These are phyloP conservation scores for Tragulus kanchil DNA, from an alignment of 2,113 vertebrate species.

Conservation along the genomic window DNA sequence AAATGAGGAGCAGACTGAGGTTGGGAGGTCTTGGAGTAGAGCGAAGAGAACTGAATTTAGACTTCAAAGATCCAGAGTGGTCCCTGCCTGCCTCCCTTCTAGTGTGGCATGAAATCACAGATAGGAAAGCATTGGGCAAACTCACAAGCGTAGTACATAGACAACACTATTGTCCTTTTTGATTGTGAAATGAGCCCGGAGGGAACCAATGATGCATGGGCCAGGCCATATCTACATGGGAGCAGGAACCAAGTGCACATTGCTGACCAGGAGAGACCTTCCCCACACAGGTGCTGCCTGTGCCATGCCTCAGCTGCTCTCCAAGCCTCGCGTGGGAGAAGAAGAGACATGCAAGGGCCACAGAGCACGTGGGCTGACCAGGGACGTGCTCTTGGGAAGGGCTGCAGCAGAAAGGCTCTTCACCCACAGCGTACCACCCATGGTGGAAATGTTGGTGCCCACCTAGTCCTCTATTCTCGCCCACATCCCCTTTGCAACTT, in stretches of 20 bases:
- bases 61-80: not conserved
- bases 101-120: not conserved
- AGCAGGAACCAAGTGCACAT: no score
- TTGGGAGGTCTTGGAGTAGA: not conserved
- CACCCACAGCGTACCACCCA: not conserved
- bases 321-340: not conserved
- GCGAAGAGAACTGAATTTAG: not conserved
- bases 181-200: not conserved
- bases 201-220: not conserved
- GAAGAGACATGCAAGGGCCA: not conserved
- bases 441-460: slow-evolving; percentile 7
- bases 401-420: not conserved
- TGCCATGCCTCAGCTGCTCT: not conserved
- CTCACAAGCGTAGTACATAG: not conserved
- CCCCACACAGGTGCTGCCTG: not conserved
- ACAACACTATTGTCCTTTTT: not conserved
- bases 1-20: not conserved
- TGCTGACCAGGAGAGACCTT: accelerated
- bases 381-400: not conserved
- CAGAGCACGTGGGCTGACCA: accelerated
- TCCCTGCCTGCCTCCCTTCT: not conserved
- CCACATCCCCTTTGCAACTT: slow-evolving; percentile 50
- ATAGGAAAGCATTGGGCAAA: accelerated
- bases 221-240: not conserved
- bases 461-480: not conserved